Evolutionary conservation across 2,113 vertebrate genomes (phyloP).

Genomic region (Scytalopus superciliaris): DNA sequence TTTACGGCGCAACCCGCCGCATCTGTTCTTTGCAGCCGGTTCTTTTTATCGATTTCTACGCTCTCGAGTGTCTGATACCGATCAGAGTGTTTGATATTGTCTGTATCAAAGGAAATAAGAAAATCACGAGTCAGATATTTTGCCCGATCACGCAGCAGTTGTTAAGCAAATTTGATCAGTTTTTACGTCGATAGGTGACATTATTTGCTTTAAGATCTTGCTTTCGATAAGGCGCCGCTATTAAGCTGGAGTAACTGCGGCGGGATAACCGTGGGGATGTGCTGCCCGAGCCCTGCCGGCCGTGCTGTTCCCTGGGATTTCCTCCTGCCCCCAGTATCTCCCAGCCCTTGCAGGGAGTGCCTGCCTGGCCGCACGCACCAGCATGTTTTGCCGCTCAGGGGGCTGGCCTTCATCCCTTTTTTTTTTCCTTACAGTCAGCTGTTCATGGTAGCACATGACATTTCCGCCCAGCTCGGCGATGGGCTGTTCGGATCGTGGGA

Average conservation of each 20-base stretch:
- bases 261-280: neutral
- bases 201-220: neutral
- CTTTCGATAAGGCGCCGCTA: neutral
- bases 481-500: neutral
- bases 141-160: fast-evolving
- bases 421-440: neutral
- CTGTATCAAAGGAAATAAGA: neutral
- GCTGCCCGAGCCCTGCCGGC: neutral
- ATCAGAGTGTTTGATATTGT: too few relatives aligned
- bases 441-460: neutral
- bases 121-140: neutral
- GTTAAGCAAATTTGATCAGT: fast-evolving
- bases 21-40: fast-evolving
- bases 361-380: neutral
- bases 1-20: neutral
- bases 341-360: neutral
- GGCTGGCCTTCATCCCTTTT: neutral
- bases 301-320: neutral
- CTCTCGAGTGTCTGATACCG: neutral
- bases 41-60: fast-evolving
- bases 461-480: neutral
- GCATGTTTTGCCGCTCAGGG: neutral
- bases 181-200: neutral
- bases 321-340: neutral
- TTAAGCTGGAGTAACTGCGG: neutral